A percentile compares a stretch with the other conserved stretches of the same genome.
Evolutionary conservation across 2,113 vertebrate genomes (phyloP).

Genomic region (Microtus ochrogaster): DNA sequence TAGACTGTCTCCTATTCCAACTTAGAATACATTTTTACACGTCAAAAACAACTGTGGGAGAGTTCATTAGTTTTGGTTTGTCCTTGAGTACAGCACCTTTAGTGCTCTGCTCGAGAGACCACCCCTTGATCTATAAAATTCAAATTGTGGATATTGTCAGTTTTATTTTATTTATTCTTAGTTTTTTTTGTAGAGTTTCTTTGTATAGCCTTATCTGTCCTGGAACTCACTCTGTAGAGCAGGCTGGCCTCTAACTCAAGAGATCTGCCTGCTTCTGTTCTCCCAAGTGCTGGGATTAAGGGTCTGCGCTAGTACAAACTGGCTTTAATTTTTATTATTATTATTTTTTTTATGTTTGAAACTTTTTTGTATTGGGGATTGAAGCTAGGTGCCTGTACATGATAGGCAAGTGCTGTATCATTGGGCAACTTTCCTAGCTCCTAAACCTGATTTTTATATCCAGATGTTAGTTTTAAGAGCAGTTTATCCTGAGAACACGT

Average conservation of each 20-base stretch:
- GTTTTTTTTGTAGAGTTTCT: not conserved
- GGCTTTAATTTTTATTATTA: not conserved
- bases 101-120: not conserved
- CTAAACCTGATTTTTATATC: not conserved
- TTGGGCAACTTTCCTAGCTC: not conserved
- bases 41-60: not conserved
- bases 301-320: not conserved
- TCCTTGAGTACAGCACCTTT: not conserved
- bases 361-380: not conserved
- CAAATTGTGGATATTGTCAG: not conserved
- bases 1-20: not conserved
- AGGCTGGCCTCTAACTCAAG: not conserved
- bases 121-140: not conserved
- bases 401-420: not conserved
- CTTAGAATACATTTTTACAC: not conserved
- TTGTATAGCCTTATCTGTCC: not conserved
- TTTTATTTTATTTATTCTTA: not conserved
- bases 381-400: not conserved
- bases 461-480: constrained; percentile 26
- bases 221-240: not conserved
- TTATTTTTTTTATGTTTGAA: not conserved
- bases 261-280: not conserved
- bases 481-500: not conserved
- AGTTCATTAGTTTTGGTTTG: not conserved
- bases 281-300: not conserved